These are phyloP conservation scores for Dryadula phaetusa DNA, from an alignment of 2,888 invertebrate genomes.

Conservation along the genomic window DNA sequence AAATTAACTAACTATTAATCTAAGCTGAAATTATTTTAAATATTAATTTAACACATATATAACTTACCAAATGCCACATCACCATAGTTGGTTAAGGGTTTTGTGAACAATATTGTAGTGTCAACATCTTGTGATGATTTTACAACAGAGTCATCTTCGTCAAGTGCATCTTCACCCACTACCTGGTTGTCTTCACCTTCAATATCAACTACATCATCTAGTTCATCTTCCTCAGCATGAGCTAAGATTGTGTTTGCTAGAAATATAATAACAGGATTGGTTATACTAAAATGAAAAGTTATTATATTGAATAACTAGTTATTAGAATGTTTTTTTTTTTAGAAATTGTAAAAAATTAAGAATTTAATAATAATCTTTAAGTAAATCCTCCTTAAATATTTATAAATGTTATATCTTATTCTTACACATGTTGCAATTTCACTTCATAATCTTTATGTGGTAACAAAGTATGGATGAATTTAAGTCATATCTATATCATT, in stretches of 20 bases:
- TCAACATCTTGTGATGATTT: constrained; percentile 95
- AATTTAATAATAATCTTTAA: no score
- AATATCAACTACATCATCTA: constrained; percentile 88
- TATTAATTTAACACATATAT: no score
- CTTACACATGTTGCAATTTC: not conserved
- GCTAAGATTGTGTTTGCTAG: constrained; percentile 78
- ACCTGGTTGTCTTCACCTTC: constrained; percentile 86
- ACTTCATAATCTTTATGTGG: not conserved
- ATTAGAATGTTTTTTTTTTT: no score
- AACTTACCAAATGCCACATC: constrained; percentile 86
- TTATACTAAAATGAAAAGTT: constrained; percentile 14
- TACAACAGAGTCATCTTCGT: constrained; percentile 84
- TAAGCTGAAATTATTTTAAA: no score
- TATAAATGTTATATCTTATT: not conserved
- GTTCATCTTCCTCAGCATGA: constrained; percentile 87
- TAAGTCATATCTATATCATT: not conserved
- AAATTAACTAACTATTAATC: no score
- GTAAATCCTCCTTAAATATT: no score
- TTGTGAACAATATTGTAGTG: constrained; percentile 94
- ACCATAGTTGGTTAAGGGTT: constrained; percentile 87
- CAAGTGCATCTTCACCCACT: constrained; percentile 86
- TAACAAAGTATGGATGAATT: constrained; percentile 1
- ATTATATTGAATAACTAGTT: no score
- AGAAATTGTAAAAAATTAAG: no score
- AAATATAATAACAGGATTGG: no score